Conservation (phyloP, 2,888 invertebrate species). For the Volucella zonaria region DNA sequence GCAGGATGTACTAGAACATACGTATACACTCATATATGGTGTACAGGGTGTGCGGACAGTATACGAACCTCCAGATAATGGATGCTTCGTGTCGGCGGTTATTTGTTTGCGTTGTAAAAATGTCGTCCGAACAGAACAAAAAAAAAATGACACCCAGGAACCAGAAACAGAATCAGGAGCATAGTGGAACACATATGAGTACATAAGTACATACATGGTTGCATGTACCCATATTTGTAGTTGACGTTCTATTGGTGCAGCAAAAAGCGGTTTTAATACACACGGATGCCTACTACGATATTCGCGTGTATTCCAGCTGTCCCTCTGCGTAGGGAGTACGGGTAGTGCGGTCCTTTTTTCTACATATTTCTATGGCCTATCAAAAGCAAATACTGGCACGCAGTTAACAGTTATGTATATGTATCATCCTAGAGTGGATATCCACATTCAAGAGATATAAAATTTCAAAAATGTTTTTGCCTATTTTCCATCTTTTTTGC, state of each 20-base stretch:
- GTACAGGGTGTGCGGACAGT: not conserved
- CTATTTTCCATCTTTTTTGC: not conserved
- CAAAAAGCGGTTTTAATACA: constrained; percentile 57
- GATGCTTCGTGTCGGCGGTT: constrained; percentile 67
- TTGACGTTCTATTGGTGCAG: constrained; percentile 1
- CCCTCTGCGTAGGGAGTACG: not conserved
- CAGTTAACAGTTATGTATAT: constrained; percentile 50
- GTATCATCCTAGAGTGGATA: not conserved
- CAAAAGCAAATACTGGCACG: constrained; percentile 63
- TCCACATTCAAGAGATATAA: constrained; percentile 32
- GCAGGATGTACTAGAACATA: too few relatives aligned
- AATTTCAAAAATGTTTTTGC: constrained; percentile 52
- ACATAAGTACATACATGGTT: not conserved
- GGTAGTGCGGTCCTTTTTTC: constrained; percentile 17
- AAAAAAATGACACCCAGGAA: constrained; percentile 56
- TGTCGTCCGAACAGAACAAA: constrained; percentile 3
- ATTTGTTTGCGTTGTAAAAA: constrained; percentile 63
- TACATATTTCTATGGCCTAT: constrained; percentile 56
- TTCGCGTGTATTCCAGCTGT: constrained; percentile 1
- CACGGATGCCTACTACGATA: constrained; percentile 58
- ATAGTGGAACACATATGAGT: not conserved
- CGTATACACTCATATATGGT: not conserved
- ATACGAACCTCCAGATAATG: constrained; percentile 56
- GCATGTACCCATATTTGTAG: not conserved
- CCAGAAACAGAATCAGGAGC: constrained; percentile 18